Evolutionary conservation across 2,888 invertebrate genomes (phyloP), one percentile per base, ranked within the genome.

Genomic region (Erpobdella octoculata): DNA sequence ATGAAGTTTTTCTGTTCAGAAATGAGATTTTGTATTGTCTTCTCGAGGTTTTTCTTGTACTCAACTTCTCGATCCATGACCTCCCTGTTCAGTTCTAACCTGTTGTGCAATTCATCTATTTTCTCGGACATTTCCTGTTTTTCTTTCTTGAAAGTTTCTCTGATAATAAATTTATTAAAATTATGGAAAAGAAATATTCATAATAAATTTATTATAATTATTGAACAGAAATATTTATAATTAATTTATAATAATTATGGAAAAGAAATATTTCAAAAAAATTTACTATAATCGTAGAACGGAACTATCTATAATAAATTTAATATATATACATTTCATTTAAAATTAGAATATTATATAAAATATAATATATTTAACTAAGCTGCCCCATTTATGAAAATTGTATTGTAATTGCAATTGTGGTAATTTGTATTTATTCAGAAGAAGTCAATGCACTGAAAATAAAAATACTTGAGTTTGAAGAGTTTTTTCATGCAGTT

Each of bases 41-140:
- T 68, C 37, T 73, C 71, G 46, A 73, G 71, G 31, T 71, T 69
- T 15, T 71, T 68, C 28, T 61, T 71, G 67, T 73, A 73, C 28
- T 71, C 65, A 33, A 46, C 38, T 58, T 73, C 71, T 68, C 65
- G 41, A 28, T 70, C 48, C 33, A 70, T 6, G 33, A 53, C 48
- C 28, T 71, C 72, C 61, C 33, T 65, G 38, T 64, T 28, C 58
- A 71, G 35, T 8, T 36, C 46, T 41, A 73, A 31, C 41, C 53
- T 58, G 15, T 69, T 72, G 46, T 73, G 71, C 38, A 62, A 25
- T 37, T 62, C 46, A 33, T 72, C 72, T n/a, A 70, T 38, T 61
- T 61, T 72, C 25, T 72, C 73, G 9, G 48, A 25, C 33, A 72
- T 48, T 21, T 72, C 64, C 58, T 65, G 33, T 33, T 66, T 69